phyloP scores from a whole-genome alignment of 92 coral and sea anemone species.

The Meandrina meandrites region DNA sequence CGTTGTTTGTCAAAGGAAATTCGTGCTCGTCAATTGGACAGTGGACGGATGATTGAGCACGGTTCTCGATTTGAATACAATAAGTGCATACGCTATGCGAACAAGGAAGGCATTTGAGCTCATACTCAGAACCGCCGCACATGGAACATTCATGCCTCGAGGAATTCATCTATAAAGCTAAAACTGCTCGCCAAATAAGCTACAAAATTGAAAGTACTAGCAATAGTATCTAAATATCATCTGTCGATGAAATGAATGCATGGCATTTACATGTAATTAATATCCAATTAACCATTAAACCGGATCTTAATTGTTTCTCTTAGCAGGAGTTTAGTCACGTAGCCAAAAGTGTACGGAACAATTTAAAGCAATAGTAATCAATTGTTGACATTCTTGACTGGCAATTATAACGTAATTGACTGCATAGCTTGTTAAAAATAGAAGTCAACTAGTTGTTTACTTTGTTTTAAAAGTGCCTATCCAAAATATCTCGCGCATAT shows the following conservation, averaged over 20 bases:
- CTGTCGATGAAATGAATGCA: background rate
- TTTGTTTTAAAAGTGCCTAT: background rate
- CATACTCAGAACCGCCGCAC: constrained; percentile 13
- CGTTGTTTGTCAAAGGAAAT: constrained; percentile 2
- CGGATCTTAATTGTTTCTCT: background rate
- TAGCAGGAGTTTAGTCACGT: background rate
- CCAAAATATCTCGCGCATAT: background rate
- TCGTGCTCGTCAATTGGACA: constrained; percentile 33
- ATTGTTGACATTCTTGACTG: background rate
- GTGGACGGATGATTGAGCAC: background rate
- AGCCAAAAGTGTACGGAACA: background rate
- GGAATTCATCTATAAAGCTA: background rate
- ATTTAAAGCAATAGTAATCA: background rate
- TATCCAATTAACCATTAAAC: background rate
- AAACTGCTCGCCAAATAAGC: background rate
- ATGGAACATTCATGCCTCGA: constrained; percentile 6
- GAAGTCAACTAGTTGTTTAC: background rate
- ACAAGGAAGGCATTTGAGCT: constrained; percentile 44
- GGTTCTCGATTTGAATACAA: constrained; percentile 4
- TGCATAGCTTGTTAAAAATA: background rate
- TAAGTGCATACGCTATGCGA: constrained; percentile 17
- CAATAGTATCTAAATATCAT: background rate
- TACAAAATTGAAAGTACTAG: background rate
- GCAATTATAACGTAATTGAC: background rate
- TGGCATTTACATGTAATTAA: background rate